Conservation (phyloP, 2,888 invertebrate genomes). For the Malthinus flaveolus region DNA sequence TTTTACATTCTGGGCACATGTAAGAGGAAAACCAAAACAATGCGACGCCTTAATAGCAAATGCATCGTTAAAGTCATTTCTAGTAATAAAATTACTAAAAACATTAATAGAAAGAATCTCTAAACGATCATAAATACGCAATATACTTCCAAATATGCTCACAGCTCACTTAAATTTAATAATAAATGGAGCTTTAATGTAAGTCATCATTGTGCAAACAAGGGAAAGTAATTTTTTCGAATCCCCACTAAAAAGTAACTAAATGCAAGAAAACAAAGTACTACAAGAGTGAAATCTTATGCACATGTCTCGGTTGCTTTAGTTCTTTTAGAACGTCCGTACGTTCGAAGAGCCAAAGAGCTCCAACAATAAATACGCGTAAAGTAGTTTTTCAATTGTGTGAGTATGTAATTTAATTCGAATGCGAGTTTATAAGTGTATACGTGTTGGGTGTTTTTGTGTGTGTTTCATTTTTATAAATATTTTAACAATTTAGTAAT, state of each 20-base stretch:
- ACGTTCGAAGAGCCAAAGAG: conserved; percentile 6
- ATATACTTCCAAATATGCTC: conserved; percentile 1
- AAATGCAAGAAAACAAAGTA: conserved; percentile 18
- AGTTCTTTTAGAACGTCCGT: conserved; percentile 22
- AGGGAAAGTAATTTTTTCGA: conserved; percentile 5
- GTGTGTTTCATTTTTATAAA: background rate
- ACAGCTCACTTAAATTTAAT: background rate
- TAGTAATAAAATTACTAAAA: no score
- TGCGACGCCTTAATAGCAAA: no score
- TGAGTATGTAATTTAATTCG: conserved; percentile 3
- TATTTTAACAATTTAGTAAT: background rate
- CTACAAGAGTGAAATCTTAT: conserved; percentile 19
- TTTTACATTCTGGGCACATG: no score
- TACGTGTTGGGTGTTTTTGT: background rate
- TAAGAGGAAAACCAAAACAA: no score
- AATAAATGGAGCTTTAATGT: conserved; percentile 5
- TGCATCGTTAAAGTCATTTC: no score
- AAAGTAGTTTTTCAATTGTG: background rate
- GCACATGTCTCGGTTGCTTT: conserved; percentile 16
- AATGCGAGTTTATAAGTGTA: background rate
- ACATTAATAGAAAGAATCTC: no score
- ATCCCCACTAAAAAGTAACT: conserved; percentile 12
- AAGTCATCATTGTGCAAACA: conserved; percentile 3
- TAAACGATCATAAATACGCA: background rate
- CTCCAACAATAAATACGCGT: conserved; percentile 7